Base-by-base conservation (phyloP, 2,888 invertebrate genomes). In the Cosmia trapezina region DNA sequence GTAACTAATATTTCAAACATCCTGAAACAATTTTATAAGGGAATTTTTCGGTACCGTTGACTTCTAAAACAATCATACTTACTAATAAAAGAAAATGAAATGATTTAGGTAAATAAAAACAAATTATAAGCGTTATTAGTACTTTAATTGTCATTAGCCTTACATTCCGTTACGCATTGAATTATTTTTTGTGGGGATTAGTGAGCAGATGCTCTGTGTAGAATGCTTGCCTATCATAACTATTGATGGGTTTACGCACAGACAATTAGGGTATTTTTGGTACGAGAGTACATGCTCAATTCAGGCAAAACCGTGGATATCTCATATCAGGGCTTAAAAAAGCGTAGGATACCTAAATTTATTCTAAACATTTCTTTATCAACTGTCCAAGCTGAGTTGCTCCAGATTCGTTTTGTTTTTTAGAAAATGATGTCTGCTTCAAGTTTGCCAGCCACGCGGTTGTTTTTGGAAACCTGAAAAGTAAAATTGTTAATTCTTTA, bases 391-490 rank as follows among this genome's bases (percentile, higher is more conserved):
- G 1, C 8, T 1, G 4, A n/a, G 4, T 41, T 17, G 43, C 57
- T 75, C 73, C 75, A 28, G 65, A 4, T 65, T 74, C 75, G 1
- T 73, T 75, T 17, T 74, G 43, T 3, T 73, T 73, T 56, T 53
- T 64, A 11, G 57, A 37, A 45, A 74, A 73, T 12, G 73, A 12
- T 2, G 45, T 57, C 9, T 51, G 45, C 37, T 64, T 68, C 19
- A 76, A n/a, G 12, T 57, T 45, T n/a, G 11, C 14, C 33, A 73
- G 37, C 73, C 73, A 73, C 0, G 57, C 57, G 1, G 75, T 59
- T 4, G 64, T 74, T 57, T 74, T 73, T 2, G 73, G 73, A 28
- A 22, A 73, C 37, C 73, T 73, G 73, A 28, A 54, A 64, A 57
- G 28, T 14, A 22, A 49, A 6, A 41, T 28, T 5, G 3, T 37